Percentiles rank a stretch among this genome's conserved stretches.
Conservation (phyloP, 2,888 invertebrate species). For the Cheilosia vulpina region DNA sequence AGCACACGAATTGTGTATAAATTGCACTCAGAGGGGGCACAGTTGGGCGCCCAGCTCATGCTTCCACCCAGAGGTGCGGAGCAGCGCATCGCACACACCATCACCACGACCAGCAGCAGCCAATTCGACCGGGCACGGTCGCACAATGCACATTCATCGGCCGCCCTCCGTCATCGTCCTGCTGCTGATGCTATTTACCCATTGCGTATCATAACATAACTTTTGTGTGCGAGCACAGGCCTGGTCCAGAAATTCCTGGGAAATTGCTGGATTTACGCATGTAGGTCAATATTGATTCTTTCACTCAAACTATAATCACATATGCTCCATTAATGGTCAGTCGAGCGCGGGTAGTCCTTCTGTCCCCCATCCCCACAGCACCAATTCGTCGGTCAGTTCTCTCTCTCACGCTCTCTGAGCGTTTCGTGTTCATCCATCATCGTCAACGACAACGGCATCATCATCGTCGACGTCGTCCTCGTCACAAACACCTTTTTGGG, state of each 20-base stretch:
- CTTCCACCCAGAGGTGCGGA: background rate
- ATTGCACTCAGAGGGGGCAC: slow-evolving; percentile 54
- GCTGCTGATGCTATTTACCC: slow-evolving; percentile 57
- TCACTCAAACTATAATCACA: slow-evolving; percentile 75
- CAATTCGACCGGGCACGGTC: slow-evolving; percentile 51
- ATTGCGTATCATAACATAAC: slow-evolving; percentile 74
- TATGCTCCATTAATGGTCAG: slow-evolving; percentile 75
- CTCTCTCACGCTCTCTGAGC: slow-evolving; percentile 36
- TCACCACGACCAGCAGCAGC: slow-evolving; percentile 43
- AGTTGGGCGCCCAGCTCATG: background rate
- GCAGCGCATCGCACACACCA: slow-evolving; percentile 4
- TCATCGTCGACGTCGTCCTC: slow-evolving; percentile 42
- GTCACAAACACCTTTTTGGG: slow-evolving; percentile 58
- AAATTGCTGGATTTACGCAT: slow-evolving; percentile 75
- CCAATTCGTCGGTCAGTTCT: slow-evolving; percentile 5
- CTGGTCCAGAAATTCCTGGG: slow-evolving; percentile 71
- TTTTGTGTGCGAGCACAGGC: slow-evolving; percentile 59
- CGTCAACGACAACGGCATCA: slow-evolving; percentile 57
- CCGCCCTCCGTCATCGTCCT: slow-evolving; percentile 25
- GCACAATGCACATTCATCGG: slow-evolving; percentile 43
- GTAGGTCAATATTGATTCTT: slow-evolving; percentile 76
- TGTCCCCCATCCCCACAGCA: background rate
- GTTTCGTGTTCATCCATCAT: slow-evolving; percentile 65
- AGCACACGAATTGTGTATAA: slow-evolving; percentile 73
- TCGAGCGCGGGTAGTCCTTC: slow-evolving; percentile 43